These are phyloP conservation scores for Calameuta idolon DNA, from an alignment of 2,888 invertebrate species.

Conservation along the genomic window DNA sequence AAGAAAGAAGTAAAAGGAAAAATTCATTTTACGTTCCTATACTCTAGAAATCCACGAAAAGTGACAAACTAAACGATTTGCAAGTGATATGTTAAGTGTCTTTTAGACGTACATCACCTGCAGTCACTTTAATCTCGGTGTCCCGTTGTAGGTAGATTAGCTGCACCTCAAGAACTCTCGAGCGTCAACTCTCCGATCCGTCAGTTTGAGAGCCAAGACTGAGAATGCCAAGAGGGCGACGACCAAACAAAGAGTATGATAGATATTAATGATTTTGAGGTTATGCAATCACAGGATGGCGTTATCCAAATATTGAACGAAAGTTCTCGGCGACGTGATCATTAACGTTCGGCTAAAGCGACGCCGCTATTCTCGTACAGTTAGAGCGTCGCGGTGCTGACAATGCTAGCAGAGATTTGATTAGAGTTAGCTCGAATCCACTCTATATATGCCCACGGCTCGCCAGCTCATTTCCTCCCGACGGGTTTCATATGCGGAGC, in stretches of 20 bases:
- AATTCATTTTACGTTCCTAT: background rate
- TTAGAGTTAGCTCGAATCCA: conserved; percentile 23
- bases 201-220: background rate
- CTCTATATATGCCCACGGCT: background rate
- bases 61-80: background rate
- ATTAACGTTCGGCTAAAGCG: background rate
- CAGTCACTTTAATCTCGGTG: background rate
- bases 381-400: background rate
- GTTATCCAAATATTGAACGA: background rate
- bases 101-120: background rate
- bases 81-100: background rate
- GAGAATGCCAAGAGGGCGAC: background rate
- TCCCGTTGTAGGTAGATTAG: background rate
- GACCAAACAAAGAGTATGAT: background rate
- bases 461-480: conserved; percentile 28
- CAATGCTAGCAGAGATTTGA: conserved; percentile 30
- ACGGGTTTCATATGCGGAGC: conserved; percentile 15
- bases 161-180: background rate
- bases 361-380: background rate
- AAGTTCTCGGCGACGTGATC: background rate
- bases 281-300: background rate
- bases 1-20: background rate
- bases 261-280: background rate
- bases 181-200: background rate
- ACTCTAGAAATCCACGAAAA: background rate